Conservation (phyloP, 1,140 invertebrate species). For the Dendroctonus valens region DNA sequence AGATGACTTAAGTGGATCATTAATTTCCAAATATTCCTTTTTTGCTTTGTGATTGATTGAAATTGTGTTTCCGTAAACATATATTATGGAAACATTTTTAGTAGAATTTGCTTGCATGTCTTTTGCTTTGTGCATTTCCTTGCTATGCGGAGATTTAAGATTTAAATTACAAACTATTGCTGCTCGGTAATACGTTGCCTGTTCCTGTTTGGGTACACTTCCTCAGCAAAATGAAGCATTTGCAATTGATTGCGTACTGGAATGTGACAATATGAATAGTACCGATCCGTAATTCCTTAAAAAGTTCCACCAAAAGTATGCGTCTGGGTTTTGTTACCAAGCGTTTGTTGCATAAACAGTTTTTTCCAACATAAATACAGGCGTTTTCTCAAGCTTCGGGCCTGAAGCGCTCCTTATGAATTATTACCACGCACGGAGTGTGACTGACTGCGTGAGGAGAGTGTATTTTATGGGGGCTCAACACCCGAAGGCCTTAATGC, state of each 20-base stretch:
- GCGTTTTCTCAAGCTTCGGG: slow-evolving; percentile 1
- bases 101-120: too few species aligned
- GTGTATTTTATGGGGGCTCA: slow-evolving; percentile 4
- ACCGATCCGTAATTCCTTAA: background rate
- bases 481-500: slow-evolving; percentile 3
- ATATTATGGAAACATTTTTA: too few species aligned
- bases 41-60: too few species aligned
- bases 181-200: too few species aligned
- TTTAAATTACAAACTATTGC: too few species aligned
- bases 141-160: too few species aligned
- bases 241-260: background rate
- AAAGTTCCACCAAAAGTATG: background rate
- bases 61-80: too few species aligned
- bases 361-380: slow-evolving; percentile 4
- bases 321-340: background rate
- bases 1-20: too few species aligned
- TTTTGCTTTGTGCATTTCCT: too few species aligned
- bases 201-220: background rate
- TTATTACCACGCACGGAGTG: slow-evolving; percentile 21
- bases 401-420: slow-evolving; percentile 16
- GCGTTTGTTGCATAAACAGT: background rate
- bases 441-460: slow-evolving; percentile 14
- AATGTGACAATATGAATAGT: background rate
- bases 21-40: too few species aligned
- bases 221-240: background rate